These are phyloP conservation scores for Acanthococcus lagerstroemiae DNA, from an alignment of 2,888 invertebrate genomes.

Conservation along the genomic window DNA sequence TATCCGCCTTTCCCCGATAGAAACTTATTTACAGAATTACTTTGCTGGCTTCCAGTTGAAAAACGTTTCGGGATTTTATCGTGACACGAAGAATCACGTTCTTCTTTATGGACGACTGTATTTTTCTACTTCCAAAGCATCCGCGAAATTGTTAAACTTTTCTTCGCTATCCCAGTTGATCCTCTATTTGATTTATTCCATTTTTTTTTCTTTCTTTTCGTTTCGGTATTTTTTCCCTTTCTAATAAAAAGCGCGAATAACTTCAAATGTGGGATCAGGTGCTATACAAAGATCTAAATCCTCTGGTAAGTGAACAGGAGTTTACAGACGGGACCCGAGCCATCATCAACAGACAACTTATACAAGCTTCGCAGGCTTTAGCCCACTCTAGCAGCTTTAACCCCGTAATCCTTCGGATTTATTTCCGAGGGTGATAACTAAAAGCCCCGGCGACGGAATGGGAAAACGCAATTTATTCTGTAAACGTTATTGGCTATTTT, in stretches of 20 bases:
- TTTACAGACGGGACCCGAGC: constrained; percentile 29
- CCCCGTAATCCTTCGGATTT: constrained; percentile 26
- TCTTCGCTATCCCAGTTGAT: constrained; percentile 28
- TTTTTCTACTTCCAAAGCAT: constrained; percentile 15
- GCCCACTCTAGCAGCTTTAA: constrained; percentile 27
- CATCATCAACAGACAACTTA: constrained; percentile 29
- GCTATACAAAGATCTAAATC: constrained; percentile 28
- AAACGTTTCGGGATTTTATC: constrained; percentile 27
- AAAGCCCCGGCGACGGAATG: constrained; percentile 25
- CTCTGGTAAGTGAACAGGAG: constrained; percentile 28
- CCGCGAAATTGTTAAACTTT: constrained; percentile 30
- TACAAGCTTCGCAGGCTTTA: constrained; percentile 20
- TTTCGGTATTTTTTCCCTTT: background rate
- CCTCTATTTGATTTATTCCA: constrained; percentile 29
- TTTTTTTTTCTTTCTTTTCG: constrained; percentile 5
- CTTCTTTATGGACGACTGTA: constrained; percentile 27
- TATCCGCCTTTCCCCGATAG: background rate
- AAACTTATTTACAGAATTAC: constrained; percentile 28
- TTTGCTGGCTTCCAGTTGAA: constrained; percentile 13
- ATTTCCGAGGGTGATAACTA: constrained; percentile 29
- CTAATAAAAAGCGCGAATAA: constrained; percentile 24
- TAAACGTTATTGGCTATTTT: constrained; percentile 30
- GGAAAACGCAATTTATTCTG: constrained; percentile 29
- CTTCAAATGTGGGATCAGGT: constrained; percentile 26
- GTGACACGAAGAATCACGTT: constrained; percentile 30